Evolutionary conservation across 2,888 invertebrate species (phyloP), one percentile per base, ranked within the genome.

Genomic region (Griposia aprilina): DNA sequence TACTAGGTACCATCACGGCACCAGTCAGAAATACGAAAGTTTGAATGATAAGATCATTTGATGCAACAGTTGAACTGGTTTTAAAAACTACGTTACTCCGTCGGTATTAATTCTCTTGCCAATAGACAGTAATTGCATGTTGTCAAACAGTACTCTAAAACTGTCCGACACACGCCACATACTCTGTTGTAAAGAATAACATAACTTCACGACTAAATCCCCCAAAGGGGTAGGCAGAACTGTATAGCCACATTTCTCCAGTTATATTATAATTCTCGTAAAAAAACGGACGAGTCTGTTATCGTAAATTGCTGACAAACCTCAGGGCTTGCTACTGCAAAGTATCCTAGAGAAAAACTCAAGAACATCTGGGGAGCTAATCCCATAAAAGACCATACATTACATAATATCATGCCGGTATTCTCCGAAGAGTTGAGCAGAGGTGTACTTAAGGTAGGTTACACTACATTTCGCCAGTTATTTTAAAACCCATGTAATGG

Each of bases 91-190:
- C 1, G 30, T 48, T 52, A 36, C 26, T 52, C 59, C 52, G 76
- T 76, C 82, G 45, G 50, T 79, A n/a, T 55, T 55, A 23, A 20
- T 62, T 81, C 1, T 26, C 15, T 30, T 26, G 41, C n/a, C 15
- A 52, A 57, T 48, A 66, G 36, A 59, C 45, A 26, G 13, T 80
- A 76, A 82, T 80, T 82, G 23, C 8, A 48, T 30, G 52, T 66
- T 80, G 77, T 66, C 76, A 52, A 66, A 82, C 45, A 66, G 0
- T 60, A 66, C 52, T 52, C 65, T 52, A 30, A 52, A 76, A 76
- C 52, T 60, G 52, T 82, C 59, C 5, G 36, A 66, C 52, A 55
- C 6, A 76, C 36, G 76, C 17, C 2, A 20, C 45, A 66, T 36
- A 60, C 2, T 59, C 26, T 65, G 52, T 26, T 41, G 30, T 30